Evolutionary conservation across 2,888 invertebrate species (phyloP).

Genomic region (Epistrophella euchroma): DNA sequence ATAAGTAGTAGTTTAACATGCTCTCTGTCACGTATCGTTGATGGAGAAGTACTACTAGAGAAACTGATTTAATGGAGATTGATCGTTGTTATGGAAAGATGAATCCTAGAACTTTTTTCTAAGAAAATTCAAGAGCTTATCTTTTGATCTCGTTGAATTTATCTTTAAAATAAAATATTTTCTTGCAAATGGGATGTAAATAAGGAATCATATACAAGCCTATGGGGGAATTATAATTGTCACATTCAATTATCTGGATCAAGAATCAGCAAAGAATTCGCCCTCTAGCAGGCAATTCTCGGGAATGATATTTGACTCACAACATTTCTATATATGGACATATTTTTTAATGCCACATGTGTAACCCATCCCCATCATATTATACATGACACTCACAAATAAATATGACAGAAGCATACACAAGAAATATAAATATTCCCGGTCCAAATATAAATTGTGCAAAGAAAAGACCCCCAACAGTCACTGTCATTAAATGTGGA

Average conservation of each 20-base stretch:
- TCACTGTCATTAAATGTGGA: constrained; percentile 66
- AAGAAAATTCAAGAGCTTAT: constrained; percentile 39
- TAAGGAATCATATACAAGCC: not conserved
- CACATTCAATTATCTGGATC: constrained; percentile 32
- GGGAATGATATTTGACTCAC: constrained; percentile 15
- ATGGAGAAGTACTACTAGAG: constrained; percentile 60
- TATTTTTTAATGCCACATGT: constrained; percentile 28
- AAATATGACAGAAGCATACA: constrained; percentile 44
- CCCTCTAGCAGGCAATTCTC: not conserved
- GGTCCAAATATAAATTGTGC: constrained; percentile 50
- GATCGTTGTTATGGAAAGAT: constrained; percentile 54
- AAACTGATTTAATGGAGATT: constrained; percentile 73
- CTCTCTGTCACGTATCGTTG: constrained; percentile 60
- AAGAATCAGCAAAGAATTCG: constrained; percentile 10
- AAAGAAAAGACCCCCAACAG: constrained; percentile 65
- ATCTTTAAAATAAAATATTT: not conserved
- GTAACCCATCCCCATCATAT: constrained; percentile 47
- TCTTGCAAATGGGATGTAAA: not conserved
- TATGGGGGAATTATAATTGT: constrained; percentile 46
- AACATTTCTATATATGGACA: not conserved
- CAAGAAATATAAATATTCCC: constrained; percentile 46
- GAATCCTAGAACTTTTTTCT: constrained; percentile 66
- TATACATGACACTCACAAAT: constrained; percentile 55
- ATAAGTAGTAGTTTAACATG: constrained; percentile 36
- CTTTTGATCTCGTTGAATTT: not conserved